phyloP scores from a whole-genome alignment of 2,113 vertebrate genomes.

The Lutjanus erythropterus region DNA sequence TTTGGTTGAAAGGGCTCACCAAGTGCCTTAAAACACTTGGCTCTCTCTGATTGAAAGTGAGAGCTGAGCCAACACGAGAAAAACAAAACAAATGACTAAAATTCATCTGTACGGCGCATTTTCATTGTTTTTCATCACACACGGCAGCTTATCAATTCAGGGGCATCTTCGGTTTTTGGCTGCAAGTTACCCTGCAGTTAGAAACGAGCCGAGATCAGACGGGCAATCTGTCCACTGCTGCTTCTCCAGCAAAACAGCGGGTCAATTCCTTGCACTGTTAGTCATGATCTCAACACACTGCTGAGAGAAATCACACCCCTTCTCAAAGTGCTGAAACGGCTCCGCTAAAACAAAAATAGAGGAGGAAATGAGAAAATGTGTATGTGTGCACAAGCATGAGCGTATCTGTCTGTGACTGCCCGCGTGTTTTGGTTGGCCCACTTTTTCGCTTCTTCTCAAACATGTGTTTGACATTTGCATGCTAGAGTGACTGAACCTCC shows the following conservation, averaged over 20 bases:
- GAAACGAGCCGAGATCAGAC: conserved; percentile 32
- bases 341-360: conserved; percentile 5
- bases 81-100: neutral
- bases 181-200: conserved; percentile 17
- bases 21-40: no score
- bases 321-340: conserved; percentile 17
- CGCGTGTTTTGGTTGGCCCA: conserved; percentile 44
- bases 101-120: neutral
- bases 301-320: conserved; percentile 37
- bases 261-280: conserved; percentile 20
- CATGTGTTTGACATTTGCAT: conserved; percentile 57
- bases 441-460: conserved; percentile 19
- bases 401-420: neutral
- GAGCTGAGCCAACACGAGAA: neutral
- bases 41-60: conserved; percentile 20
- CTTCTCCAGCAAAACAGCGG: conserved; percentile 33
- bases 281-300: conserved; percentile 20
- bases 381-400: neutral
- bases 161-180: conserved; percentile 8
- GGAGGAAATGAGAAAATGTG: conserved; percentile 15
- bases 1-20: conserved; percentile 26
- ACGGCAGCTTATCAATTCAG: conserved; percentile 3
- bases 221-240: conserved; percentile 36
- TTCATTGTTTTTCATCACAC: conserved; percentile 47
- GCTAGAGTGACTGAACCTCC: conserved; percentile 42